Conservation (phyloP, 1,140 invertebrate species). For the Drosophila kepulauana region DNA sequence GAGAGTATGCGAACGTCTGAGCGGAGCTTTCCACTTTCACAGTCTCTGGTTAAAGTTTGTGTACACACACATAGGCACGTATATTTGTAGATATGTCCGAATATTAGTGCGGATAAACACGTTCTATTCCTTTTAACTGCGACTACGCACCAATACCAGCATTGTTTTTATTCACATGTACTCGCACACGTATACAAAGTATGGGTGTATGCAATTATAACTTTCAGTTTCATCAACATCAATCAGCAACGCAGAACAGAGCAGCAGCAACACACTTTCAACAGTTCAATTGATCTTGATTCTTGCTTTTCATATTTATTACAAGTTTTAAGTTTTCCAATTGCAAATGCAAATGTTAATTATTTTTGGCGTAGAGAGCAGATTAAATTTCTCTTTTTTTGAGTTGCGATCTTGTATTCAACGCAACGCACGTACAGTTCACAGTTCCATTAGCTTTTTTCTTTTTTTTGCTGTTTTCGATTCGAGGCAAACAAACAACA, state of each 20-base stretch:
- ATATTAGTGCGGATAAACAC: slow-evolving; percentile 35
- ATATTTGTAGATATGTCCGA: slow-evolving; percentile 1
- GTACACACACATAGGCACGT: slow-evolving; percentile 18
- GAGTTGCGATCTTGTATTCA: slow-evolving; percentile 55
- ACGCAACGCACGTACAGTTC: slow-evolving; percentile 56
- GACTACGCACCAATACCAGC: slow-evolving; percentile 14
- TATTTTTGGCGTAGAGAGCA: slow-evolving; percentile 44
- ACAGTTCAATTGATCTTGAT: slow-evolving; percentile 28
- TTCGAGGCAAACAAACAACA: slow-evolving; percentile 57
- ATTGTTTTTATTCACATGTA: slow-evolving; percentile 10
- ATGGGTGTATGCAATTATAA: slow-evolving; percentile 35
- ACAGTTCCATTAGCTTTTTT: slow-evolving; percentile 57
- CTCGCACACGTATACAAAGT: not conserved
- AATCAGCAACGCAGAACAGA: no score
- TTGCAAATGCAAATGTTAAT: slow-evolving; percentile 33
- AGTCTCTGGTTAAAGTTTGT: slow-evolving; percentile 50
- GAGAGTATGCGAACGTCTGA: slow-evolving; percentile 16
- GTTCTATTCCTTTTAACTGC: slow-evolving; percentile 62
- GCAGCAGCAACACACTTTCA: slow-evolving; percentile 48
- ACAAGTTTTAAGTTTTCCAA: slow-evolving; percentile 24
- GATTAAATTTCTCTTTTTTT: slow-evolving; percentile 56
- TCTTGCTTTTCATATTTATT: slow-evolving; percentile 43
- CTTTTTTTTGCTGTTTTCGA: slow-evolving; percentile 49
- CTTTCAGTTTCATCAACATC: slow-evolving; percentile 63
- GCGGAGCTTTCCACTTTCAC: slow-evolving; percentile 54